A percentile compares a stretch with the other conserved stretches of the same genome.
These are phyloP conservation scores for Menura novaehollandiae DNA, from an alignment of 2,113 vertebrate genomes.

Conservation along the genomic window DNA sequence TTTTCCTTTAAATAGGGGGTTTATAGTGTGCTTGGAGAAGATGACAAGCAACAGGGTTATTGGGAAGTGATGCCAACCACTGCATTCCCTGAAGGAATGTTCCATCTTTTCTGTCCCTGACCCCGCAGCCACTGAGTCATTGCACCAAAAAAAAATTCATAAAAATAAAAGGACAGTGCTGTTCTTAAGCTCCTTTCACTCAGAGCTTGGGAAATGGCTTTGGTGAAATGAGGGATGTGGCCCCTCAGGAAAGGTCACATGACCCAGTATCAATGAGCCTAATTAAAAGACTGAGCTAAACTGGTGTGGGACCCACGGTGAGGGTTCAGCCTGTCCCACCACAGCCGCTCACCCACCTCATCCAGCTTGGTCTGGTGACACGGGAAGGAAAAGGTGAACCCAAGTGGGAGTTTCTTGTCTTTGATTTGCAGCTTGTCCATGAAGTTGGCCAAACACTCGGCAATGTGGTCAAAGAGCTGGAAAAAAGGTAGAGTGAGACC, in stretches of 20 bases:
- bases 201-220: neutral
- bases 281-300: neutral
- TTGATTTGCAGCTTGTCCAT: constrained; percentile 92
- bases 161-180: neutral
- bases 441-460: constrained; percentile 89
- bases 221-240: neutral
- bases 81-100: neutral
- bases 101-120: neutral
- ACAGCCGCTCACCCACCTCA: constrained; percentile 77
- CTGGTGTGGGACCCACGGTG: rapidly evolving
- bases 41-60: neutral
- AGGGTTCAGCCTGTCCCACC: neutral
- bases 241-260: neutral
- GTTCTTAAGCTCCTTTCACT: neutral
- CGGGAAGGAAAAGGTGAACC: constrained; percentile 97
- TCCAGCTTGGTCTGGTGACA: constrained; percentile 92
- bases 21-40: neutral
- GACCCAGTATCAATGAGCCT: neutral
- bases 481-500: neutral
- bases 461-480: constrained; percentile 96
- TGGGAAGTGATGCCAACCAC: neutral
- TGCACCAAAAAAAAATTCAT: neutral
- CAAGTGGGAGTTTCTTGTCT: constrained; percentile 90
- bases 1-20: neutral
- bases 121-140: neutral